Evolutionary conservation across 2,797 vertebrate species (phyloP).

Genomic region (Choloepus didactylus): DNA sequence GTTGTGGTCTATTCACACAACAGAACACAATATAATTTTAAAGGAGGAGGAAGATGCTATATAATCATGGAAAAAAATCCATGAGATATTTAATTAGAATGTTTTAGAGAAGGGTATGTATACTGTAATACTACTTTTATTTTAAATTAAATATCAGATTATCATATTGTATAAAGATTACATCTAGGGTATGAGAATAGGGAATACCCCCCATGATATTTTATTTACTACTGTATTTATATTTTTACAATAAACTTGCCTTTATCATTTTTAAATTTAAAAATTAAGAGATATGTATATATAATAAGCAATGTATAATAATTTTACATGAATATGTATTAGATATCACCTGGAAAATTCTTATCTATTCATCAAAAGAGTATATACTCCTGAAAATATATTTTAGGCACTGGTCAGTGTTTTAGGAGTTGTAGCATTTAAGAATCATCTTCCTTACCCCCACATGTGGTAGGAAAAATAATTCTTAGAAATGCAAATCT

Average conservation of each 20-base stretch:
- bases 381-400: background rate
- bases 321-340: no score
- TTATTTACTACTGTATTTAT: background rate
- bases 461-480: background rate
- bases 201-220: background rate
- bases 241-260: background rate
- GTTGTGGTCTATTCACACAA: background rate
- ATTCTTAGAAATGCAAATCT: background rate
- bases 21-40: background rate
- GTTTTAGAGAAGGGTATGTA: conserved; percentile 1
- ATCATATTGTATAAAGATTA: background rate
- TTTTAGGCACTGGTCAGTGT: background rate
- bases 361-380: background rate
- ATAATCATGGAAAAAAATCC: background rate
- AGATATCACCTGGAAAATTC: background rate
- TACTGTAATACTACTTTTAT: background rate
- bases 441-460: background rate
- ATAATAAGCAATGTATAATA: no score
- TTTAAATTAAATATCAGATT: conserved; percentile 6
- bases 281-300: background rate
- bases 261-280: background rate
- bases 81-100: background rate
- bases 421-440: background rate
- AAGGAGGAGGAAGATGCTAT: background rate
- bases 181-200: background rate